These are phyloP conservation scores for Rhinolophus sinicus DNA, from an alignment of 2,113 vertebrate genomes.

Conservation along the genomic window DNA sequence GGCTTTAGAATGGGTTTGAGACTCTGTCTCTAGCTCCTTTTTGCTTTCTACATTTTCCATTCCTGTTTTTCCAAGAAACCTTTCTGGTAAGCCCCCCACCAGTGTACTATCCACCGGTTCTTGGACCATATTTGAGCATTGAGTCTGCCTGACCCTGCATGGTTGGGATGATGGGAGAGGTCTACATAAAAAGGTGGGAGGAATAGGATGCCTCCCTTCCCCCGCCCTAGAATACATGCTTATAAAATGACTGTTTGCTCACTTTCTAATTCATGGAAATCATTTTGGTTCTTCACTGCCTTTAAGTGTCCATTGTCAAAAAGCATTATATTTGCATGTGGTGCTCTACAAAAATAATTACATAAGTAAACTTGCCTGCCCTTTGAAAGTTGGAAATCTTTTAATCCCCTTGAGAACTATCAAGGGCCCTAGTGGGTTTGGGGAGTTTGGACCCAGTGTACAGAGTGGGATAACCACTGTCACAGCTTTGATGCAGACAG, in stretches of 20 bases:
- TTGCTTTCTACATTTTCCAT: constrained; percentile 45
- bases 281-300: constrained; percentile 51
- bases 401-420: constrained; percentile 22
- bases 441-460: constrained; percentile 48
- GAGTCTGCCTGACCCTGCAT: constrained; percentile 55
- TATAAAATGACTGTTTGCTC: constrained; percentile 34
- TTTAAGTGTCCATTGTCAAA: constrained; percentile 22
- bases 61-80: constrained; percentile 51
- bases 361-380: neutral
- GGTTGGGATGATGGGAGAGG: constrained; percentile 63
- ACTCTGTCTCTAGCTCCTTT: constrained; percentile 21
- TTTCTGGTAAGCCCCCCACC: constrained; percentile 44
- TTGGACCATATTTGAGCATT: constrained; percentile 4
- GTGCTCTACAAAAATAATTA: neutral
- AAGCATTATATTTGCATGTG: constrained; percentile 71
- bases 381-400: constrained; percentile 22
- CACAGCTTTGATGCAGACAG: constrained; percentile 56
- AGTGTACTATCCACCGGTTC: neutral
- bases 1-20: constrained; percentile 29
- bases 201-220: neutral
- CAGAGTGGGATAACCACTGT: constrained; percentile 35
- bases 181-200: neutral
- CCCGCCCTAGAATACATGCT: neutral
- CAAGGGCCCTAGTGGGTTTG: constrained; percentile 60
- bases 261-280: constrained; percentile 31